Evolutionary conservation across 2,797 vertebrate genomes (phyloP).

Genomic region (Esox masquinongy): DNA sequence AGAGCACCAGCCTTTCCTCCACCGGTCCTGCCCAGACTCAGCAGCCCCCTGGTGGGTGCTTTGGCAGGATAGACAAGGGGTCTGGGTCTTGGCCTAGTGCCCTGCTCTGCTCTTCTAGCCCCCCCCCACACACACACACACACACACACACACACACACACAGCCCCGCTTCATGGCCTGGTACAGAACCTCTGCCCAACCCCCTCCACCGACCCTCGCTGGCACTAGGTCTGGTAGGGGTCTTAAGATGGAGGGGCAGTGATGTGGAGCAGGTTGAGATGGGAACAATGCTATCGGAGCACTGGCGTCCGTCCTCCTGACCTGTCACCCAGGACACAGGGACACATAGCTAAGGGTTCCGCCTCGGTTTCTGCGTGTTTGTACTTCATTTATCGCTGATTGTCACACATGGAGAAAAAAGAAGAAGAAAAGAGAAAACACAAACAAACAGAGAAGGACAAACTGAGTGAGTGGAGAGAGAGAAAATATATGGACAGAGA

Average conservation of each 20-base stretch:
- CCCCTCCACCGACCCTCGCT: slow-evolving; percentile 62
- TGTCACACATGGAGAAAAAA: slow-evolving; percentile 60
- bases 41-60: slow-evolving; percentile 65
- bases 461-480: slow-evolving; percentile 27
- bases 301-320: slow-evolving; percentile 62
- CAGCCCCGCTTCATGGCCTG: slow-evolving; percentile 45
- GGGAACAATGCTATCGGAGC: slow-evolving; percentile 81
- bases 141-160: too few species aligned
- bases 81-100: slow-evolving; percentile 74
- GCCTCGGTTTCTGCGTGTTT: slow-evolving; percentile 37
- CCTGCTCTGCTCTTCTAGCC: slow-evolving; percentile 51
- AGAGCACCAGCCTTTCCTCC: slow-evolving; percentile 66
- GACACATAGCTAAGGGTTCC: neutral
- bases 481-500: neutral
- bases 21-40: slow-evolving; percentile 61
- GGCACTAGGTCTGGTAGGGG: slow-evolving; percentile 63
- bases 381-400: slow-evolving; percentile 71
- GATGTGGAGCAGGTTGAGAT: slow-evolving; percentile 77
- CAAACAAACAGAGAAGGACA: slow-evolving; percentile 1
- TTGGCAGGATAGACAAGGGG: slow-evolving; percentile 68
- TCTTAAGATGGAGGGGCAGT: slow-evolving; percentile 72
- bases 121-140: slow-evolving; percentile 34
- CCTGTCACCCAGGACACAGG: slow-evolving; percentile 21
- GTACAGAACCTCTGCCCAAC: slow-evolving; percentile 60
- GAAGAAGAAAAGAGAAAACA: slow-evolving; percentile 60